phyloP scores from a whole-genome alignment of 2,797 vertebrate species.

The Melanogrammus aeglefinus region DNA sequence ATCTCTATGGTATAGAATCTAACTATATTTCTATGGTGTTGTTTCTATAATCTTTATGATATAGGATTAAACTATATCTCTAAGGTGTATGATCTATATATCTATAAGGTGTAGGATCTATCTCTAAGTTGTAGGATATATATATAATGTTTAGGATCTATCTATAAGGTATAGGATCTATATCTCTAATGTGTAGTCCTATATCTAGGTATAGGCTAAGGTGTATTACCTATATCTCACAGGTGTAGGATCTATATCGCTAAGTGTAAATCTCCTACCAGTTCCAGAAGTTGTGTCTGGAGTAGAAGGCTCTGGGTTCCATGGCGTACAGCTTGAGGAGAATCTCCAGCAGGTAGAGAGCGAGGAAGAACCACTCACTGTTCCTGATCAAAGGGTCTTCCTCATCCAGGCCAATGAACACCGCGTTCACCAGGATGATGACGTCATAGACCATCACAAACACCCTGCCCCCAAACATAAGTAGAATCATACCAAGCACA shows the following conservation, averaged over 20 bases:
- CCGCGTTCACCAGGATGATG: conserved; percentile 87
- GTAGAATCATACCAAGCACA: not conserved
- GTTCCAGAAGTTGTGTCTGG: conserved; percentile 90
- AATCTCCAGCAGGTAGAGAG: conserved; percentile 85
- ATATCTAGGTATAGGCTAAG: not conserved
- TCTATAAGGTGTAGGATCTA: not conserved
- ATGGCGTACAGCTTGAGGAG: conserved; percentile 88
- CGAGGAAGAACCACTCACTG: conserved; percentile 86
- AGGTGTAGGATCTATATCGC: not conserved
- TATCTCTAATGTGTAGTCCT: not conserved
- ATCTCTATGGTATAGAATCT: no score
- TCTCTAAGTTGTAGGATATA: no score
- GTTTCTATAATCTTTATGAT: no score
- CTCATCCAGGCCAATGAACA: conserved; percentile 92
- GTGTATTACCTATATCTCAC: not conserved
- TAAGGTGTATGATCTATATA: no score
- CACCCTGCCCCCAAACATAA: conserved; percentile 61
- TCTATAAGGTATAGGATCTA: not conserved
- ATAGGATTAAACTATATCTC: no score
- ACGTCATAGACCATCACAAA: conserved; percentile 84
- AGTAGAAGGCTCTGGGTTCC: conserved; percentile 83
- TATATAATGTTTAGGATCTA: no score
- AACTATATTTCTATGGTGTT: no score
- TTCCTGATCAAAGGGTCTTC: conserved; percentile 78
- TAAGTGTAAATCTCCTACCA: conserved; percentile 73